Base-by-base conservation (phyloP, 2,888 invertebrate genomes). In the Thereva nobilitata region DNA sequence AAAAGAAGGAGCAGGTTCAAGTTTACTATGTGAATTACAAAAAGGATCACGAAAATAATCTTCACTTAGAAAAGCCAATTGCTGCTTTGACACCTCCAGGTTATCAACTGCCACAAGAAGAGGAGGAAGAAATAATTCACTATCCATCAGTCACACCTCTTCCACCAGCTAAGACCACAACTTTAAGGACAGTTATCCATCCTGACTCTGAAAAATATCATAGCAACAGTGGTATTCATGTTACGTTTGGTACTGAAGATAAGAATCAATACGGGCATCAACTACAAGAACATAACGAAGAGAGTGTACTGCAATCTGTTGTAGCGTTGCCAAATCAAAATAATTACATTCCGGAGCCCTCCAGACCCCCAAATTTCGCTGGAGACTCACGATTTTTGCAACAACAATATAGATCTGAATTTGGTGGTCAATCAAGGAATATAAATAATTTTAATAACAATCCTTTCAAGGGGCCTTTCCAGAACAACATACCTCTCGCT, bases 11-110 rank as follows among this genome's bases (percentile, higher is more conserved):
- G 76, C 92, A 93, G 38, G 92, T 93, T 45, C 93, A 94, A 75
- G 94, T 94, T 1, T 94, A 92, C 77, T 94, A 93, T 76, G 93
- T 94, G 0, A 93, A 93, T 79, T 94, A 94, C 76, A 92, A 92
- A 76, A 93, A 93, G 78, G 92, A 93, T 75, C 90, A 86, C 1
- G 83, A 87, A 72, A 86, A 90, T 9, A 88, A 89, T 72, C 85
- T 93, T 8, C 86, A 92, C 61, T 89, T 93, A 76, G 93, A 93
- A 68, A 86, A 89, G 70, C 93, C 93, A 0, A 84, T 93, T 34
- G 89, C 92, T 6, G 92, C 93, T 5, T 82, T 93, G 34, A 87
- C 89, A 42, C 90, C 91, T 2, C 83, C 87, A 4, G 85, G 87
- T 10, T 88, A 87, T 68, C 86, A 87, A 70, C 86, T 88, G 73